These are phyloP conservation scores for Syngnathus rostellatus DNA, from an alignment of 2,797 vertebrate species.

Conservation along the genomic window DNA sequence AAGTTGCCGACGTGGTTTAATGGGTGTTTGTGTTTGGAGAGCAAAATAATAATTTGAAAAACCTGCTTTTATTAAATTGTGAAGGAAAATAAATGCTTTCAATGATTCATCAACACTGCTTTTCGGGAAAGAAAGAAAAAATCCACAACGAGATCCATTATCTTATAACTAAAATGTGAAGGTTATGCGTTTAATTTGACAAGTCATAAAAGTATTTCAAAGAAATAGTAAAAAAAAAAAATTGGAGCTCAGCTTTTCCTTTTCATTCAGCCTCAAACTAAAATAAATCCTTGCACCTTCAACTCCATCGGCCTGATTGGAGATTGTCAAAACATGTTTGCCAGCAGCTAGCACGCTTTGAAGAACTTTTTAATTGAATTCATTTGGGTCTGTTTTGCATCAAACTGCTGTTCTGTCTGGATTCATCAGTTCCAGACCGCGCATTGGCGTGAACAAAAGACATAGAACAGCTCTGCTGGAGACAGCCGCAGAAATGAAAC, in stretches of 20 bases:
- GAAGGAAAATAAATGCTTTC: too few relatives aligned
- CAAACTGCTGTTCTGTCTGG: constrained; percentile 19
- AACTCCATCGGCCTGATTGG: constrained; percentile 10
- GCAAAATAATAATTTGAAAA: too few relatives aligned
- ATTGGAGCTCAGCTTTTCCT: not conserved
- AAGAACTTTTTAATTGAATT: constrained; percentile 18
- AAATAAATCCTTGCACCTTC: constrained; percentile 4
- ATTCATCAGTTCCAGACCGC: constrained; percentile 28
- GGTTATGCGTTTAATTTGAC: not conserved
- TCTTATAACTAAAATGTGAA: not conserved
- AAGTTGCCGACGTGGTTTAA: too few relatives aligned
- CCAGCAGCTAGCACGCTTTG: constrained; percentile 6
- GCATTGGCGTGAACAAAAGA: constrained; percentile 33
- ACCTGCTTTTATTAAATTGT: too few relatives aligned
- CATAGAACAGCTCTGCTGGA: constrained; percentile 9
- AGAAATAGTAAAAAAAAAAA: not conserved
- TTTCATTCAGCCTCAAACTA: not conserved
- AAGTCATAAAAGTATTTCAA: not conserved
- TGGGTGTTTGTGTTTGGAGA: too few relatives aligned
- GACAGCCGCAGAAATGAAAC: constrained; percentile 27
- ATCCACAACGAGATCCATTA: too few relatives aligned
- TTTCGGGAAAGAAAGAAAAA: too few relatives aligned
- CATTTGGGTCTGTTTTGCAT: constrained; percentile 15
- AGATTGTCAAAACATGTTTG: constrained; percentile 12
- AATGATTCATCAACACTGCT: too few relatives aligned